Percentiles rank a stretch among this genome's conserved stretches.
Evolutionary conservation across 2,888 invertebrate species (phyloP).

Genomic region (Tetrapedia diversipes): DNA sequence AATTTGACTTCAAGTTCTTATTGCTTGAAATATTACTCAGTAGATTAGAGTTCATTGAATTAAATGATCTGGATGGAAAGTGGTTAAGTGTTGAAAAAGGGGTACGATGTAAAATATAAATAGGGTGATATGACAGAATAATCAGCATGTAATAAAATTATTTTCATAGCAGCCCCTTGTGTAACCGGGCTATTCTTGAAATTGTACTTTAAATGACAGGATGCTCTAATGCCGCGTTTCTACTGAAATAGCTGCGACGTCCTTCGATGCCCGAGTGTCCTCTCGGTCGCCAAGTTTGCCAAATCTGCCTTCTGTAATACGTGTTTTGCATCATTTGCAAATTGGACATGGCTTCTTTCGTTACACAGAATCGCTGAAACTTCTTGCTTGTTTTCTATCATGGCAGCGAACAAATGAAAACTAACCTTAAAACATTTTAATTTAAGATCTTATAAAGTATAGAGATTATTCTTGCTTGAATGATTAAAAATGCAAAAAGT

Average conservation of each 20-base stretch:
- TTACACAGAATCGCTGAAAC: neutral
- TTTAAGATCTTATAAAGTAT: too few species aligned
- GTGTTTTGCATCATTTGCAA: conserved; percentile 24
- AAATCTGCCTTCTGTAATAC: conserved; percentile 40
- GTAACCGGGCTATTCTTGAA: conserved; percentile 48
- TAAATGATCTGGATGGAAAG: too few species aligned
- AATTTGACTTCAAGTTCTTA: too few species aligned
- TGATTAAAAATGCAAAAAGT: too few species aligned
- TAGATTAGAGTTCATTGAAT: too few species aligned
- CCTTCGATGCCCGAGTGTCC: conserved; percentile 61
- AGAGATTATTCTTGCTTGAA: too few species aligned
- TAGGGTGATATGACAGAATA: neutral
- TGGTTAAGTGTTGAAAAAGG: neutral
- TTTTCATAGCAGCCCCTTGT: conserved; percentile 21
- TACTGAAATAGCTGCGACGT: conserved; percentile 63
- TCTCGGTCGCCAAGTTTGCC: conserved; percentile 54
- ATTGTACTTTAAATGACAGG: conserved; percentile 53
- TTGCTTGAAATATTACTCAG: too few species aligned
- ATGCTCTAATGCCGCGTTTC: conserved; percentile 61
- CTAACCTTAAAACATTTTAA: too few species aligned
- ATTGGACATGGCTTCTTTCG: conserved; percentile 16
- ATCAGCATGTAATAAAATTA: neutral
- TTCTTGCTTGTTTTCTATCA: neutral
- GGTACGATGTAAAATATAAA: neutral
- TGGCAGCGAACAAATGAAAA: too few species aligned